These are phyloP conservation scores for Felis catus DNA, from an alignment of 2,113 vertebrate species.

Conservation along the genomic window F.catus_Fca126_mat1.0 CM031423.1:4152001-4152500, in stretches of 20 bases:
- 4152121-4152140: background rate
- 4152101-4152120: background rate
- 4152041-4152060: background rate
- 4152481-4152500: too few species aligned
- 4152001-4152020: background rate
- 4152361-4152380: constrained; percentile 29
- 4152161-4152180: background rate
- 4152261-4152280: background rate
- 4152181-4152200: background rate
- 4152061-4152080: background rate
- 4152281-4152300: background rate
- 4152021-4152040: background rate
- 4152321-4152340: fast-evolving
- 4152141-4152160: background rate
- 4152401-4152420: background rate
- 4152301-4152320: too few species aligned
- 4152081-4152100: background rate
- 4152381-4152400: background rate
- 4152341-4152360: background rate
- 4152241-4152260: too few species aligned
- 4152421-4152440: background rate
- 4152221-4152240: background rate
- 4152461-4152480: too few species aligned
- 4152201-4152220: background rate
- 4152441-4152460: too few species aligned